Percentiles rank a stretch among this genome's conserved stretches.
Conservation (phyloP, 2,797 vertebrate species). For the Arrhamphus sclerolepis region DNA sequence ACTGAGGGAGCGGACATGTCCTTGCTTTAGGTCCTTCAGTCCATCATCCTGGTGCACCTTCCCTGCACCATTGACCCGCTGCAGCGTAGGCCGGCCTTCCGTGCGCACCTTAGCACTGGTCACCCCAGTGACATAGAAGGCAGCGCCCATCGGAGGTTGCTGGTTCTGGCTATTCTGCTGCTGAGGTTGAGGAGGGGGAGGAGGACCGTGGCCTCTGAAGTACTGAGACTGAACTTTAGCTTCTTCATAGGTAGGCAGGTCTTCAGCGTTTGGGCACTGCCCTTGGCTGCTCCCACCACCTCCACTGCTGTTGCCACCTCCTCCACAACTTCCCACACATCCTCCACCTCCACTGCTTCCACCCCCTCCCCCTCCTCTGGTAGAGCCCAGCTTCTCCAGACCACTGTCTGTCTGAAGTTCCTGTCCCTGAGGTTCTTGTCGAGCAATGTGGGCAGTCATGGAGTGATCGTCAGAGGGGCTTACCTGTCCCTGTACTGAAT, state of each 20-base stretch:
- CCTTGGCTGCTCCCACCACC: slow-evolving; percentile 73
- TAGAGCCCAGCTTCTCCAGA: slow-evolving; percentile 90
- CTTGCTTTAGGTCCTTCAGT: slow-evolving; percentile 96
- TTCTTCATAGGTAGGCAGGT: slow-evolving; percentile 96
- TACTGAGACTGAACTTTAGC: slow-evolving; percentile 99
- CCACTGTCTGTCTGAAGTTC: slow-evolving; percentile 95
- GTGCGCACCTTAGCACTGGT: slow-evolving; percentile 87
- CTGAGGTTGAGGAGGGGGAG: slow-evolving; percentile 56
- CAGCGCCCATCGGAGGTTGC: slow-evolving; percentile 81
- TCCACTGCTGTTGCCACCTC: slow-evolving; percentile 75
- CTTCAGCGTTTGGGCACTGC: slow-evolving; percentile 86
- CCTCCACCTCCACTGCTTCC: slow-evolving; percentile 85
- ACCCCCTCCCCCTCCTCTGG: slow-evolving; percentile 59
- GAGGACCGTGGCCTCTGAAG: slow-evolving; percentile 86
- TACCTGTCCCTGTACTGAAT: slow-evolving; percentile 72
- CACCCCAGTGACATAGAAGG: slow-evolving; percentile 93
- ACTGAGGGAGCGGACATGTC: slow-evolving; percentile 94
- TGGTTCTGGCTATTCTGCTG: slow-evolving; percentile 74
- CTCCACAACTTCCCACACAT: slow-evolving; percentile 60
- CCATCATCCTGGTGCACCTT: slow-evolving; percentile 97
- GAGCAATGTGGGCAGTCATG: slow-evolving; percentile 89
- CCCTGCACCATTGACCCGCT: slow-evolving; percentile 87
- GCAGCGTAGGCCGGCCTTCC: slow-evolving; percentile 91
- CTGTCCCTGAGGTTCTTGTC: slow-evolving; percentile 99
- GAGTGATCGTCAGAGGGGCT: slow-evolving; percentile 86